Conservation (phyloP, 2,113 vertebrate genomes). For the Macquaria ambigua region DNA sequence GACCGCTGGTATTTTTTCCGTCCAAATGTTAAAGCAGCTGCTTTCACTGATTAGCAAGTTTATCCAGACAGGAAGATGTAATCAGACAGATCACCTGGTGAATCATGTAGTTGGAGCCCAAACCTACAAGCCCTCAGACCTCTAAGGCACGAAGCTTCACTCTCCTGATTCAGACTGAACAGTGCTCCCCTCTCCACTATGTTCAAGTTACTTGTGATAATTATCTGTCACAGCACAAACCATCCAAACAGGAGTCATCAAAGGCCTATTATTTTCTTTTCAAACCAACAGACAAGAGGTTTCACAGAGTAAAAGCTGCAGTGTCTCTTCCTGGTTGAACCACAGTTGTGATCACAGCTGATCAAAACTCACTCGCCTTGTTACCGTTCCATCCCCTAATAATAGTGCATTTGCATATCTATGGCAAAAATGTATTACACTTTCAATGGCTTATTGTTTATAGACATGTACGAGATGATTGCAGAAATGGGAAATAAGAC, state of each 20-base stretch:
- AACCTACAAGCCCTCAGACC: neutral
- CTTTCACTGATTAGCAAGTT: constrained; percentile 38
- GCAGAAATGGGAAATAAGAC: constrained; percentile 71
- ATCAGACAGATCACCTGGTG: constrained; percentile 25
- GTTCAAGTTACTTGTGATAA: constrained; percentile 33
- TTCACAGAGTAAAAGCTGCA: constrained; percentile 24
- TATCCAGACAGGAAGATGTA: constrained; percentile 8
- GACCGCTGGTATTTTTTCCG: constrained; percentile 13
- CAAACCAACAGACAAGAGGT: constrained; percentile 38
- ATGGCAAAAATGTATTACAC: constrained; percentile 68
- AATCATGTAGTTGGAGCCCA: neutral
- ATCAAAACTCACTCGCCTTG: constrained; percentile 54
- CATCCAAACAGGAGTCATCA: constrained; percentile 38
- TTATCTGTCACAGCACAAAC: constrained; percentile 43
- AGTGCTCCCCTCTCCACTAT: neutral
- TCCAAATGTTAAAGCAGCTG: constrained; percentile 24
- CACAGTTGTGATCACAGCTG: constrained; percentile 49
- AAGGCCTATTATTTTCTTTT: constrained; percentile 49
- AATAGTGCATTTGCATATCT: constrained; percentile 81
- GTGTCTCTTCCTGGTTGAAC: constrained; percentile 36
- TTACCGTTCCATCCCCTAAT: constrained; percentile 45
- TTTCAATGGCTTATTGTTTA: constrained; percentile 76
- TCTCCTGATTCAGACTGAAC: neutral
- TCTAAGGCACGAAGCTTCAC: neutral
- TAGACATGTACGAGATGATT: constrained; percentile 71